Evolutionary conservation across 2,797 vertebrate species (phyloP).

Genomic region (Argya squamiceps): DNA sequence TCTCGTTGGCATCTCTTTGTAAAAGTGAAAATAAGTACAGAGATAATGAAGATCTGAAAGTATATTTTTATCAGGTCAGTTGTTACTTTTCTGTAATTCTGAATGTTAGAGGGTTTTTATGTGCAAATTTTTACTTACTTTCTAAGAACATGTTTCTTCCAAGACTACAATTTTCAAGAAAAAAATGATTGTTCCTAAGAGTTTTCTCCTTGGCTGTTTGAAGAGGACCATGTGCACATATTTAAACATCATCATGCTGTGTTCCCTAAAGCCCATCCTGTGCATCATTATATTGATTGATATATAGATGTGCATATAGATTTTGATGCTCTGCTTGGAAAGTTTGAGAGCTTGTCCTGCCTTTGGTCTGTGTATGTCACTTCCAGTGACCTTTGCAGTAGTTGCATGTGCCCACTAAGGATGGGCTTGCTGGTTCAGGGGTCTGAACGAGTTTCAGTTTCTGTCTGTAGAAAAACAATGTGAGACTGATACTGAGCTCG

Average conservation of each 20-base stretch:
- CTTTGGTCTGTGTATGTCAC: background rate
- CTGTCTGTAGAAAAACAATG: background rate
- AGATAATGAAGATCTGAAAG: constrained; percentile 68
- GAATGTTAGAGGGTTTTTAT: background rate
- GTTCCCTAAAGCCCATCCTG: background rate
- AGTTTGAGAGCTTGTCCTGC: background rate
- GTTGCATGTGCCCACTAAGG: background rate
- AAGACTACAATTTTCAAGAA: background rate
- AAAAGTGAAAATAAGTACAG: constrained; percentile 71
- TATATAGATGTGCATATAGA: background rate
- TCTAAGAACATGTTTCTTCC: background rate
- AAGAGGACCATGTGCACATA: background rate
- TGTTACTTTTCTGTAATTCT: background rate
- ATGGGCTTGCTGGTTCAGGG: background rate
- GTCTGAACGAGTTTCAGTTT: background rate
- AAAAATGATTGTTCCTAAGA: background rate
- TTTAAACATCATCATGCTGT: background rate
- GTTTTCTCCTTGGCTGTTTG: background rate
- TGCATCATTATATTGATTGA: background rate
- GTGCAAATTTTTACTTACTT: background rate
- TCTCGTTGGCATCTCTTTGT: constrained; percentile 71
- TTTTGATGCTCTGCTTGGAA: background rate
- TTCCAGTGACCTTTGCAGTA: background rate
- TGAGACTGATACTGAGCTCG: background rate
- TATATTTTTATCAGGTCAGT: constrained; percentile 86